phyloP scores from a whole-genome alignment of 2,888 invertebrate genomes.

The Pammene fasciana region DNA sequence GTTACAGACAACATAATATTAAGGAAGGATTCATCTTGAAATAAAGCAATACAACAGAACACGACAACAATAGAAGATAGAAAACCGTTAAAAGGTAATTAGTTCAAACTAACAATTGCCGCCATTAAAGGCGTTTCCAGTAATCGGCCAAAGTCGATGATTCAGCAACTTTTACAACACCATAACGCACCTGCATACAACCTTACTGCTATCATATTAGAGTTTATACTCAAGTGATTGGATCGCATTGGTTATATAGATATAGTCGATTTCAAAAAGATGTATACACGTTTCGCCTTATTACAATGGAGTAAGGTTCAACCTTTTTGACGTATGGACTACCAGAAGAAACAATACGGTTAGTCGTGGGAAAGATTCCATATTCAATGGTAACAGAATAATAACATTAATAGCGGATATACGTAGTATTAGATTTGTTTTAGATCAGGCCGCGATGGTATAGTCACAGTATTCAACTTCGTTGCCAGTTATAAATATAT shows the following conservation, averaged over 20 bases:
- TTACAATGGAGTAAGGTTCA: neutral
- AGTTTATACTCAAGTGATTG: neutral
- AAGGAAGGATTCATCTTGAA: neutral
- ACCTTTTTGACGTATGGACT: neutral
- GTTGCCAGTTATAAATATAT: too few relatives aligned
- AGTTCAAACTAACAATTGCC: constrained; percentile 25
- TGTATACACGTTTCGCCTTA: neutral
- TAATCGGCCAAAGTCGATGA: constrained; percentile 18
- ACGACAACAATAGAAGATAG: constrained; percentile 4
- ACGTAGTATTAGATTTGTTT: too few relatives aligned
- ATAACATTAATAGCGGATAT: neutral
- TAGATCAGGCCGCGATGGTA: too few relatives aligned
- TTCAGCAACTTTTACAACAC: constrained; percentile 8
- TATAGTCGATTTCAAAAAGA: neutral
- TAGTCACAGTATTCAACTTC: too few relatives aligned
- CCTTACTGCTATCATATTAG: neutral
- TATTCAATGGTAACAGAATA: neutral
- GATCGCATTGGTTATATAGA: neutral
- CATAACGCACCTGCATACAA: neutral
- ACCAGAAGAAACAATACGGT: constrained; percentile 21
- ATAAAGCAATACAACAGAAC: neutral
- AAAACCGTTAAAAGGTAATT: constrained; percentile 26
- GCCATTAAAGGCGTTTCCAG: constrained; percentile 22
- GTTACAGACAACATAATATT: too few relatives aligned
- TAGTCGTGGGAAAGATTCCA: constrained; percentile 17